Base-by-base conservation (phyloP, 2,113 vertebrate genomes). In the Brachypodius melanocephalos region DNA sequence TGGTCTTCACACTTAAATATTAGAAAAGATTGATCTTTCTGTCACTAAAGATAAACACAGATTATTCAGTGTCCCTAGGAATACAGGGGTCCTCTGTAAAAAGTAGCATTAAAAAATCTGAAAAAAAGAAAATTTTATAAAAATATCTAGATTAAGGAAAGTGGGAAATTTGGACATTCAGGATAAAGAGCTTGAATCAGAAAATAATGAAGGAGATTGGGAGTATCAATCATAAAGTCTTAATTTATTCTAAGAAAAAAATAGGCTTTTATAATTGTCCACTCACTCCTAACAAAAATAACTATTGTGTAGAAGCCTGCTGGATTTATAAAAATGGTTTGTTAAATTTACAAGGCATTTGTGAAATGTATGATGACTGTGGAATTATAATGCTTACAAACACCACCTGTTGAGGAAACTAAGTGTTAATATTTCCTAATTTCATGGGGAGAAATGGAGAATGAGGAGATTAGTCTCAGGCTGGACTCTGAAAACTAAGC, bases 391-490 rank as follows among this genome's bases (percentile, higher is more conserved):
- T 55, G 57, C 74, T 83, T 78, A 51, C 42, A 85, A 76, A 81
- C 22, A 38, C 25, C 65, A 84, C 93, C 65, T 88, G 43, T 90
- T 81, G 88, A 77, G 72, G 92, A 93, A 84, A 80, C 51, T 13
- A 73, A 88, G 42, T 90, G 45, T 55, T 88, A 88, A 28, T 83
- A 77, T 91, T 94, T 93, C 76, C 48, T 66, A 52, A 57, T 88
- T 90, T 94, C 71, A 83, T 11, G 14, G 55, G 51, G 40, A 85
- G 59, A 74, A 90, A 52, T 71, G 43, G 65, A 91, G 72, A 92
- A 72, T 40, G 72, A 79, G 38, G 55, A 86, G 25, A 31, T 63
- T 26, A 73, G 28, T 73, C 24, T 87, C 71, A 85, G 62, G 17
- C 26, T 79, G 29, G 34, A 62, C 45, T 58, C 34, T 45, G 29